Evolutionary conservation across 2,888 invertebrate species (phyloP).

Genomic region (Sphaeridia pumilis): DNA sequence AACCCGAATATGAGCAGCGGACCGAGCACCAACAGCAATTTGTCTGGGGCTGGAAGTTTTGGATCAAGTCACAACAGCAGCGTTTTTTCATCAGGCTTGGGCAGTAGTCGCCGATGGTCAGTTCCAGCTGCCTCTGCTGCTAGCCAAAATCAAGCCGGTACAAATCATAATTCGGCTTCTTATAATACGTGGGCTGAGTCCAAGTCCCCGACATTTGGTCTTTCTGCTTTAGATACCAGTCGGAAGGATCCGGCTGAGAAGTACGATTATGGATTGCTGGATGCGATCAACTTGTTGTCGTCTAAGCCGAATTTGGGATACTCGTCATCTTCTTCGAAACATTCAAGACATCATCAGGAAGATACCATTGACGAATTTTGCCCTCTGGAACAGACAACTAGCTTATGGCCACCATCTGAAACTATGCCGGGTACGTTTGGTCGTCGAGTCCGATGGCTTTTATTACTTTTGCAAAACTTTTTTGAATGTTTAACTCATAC

Average conservation of each 20-base stretch:
- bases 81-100: constrained; percentile 15
- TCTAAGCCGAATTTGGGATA: constrained; percentile 28
- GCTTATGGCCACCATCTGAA: constrained; percentile 34
- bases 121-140: constrained; percentile 32
- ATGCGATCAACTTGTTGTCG: constrained; percentile 35
- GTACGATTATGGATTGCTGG: constrained; percentile 32
- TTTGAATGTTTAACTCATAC: too few relatives aligned
- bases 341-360: constrained; percentile 15
- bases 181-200: constrained; percentile 8
- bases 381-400: constrained; percentile 23
- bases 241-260: constrained; percentile 22
- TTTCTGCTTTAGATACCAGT: constrained; percentile 20
- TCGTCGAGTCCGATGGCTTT: neutral
- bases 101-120: constrained; percentile 33
- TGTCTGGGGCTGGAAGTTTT: constrained; percentile 21
- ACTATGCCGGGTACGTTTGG: constrained; percentile 30
- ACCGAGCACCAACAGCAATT: constrained; percentile 21
- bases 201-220: constrained; percentile 8
- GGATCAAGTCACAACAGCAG: constrained; percentile 16
- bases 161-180: constrained; percentile 11
- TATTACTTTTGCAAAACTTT: too few relatives aligned
- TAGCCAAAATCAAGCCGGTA: constrained; percentile 24
- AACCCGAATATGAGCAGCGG: constrained; percentile 19
- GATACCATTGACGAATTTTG: constrained; percentile 29
- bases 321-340: constrained; percentile 19